These are phyloP conservation scores for Rhinolophus ferrumequinum DNA, from an alignment of 2,113 vertebrate genomes.

Conservation along the genomic window DNA sequence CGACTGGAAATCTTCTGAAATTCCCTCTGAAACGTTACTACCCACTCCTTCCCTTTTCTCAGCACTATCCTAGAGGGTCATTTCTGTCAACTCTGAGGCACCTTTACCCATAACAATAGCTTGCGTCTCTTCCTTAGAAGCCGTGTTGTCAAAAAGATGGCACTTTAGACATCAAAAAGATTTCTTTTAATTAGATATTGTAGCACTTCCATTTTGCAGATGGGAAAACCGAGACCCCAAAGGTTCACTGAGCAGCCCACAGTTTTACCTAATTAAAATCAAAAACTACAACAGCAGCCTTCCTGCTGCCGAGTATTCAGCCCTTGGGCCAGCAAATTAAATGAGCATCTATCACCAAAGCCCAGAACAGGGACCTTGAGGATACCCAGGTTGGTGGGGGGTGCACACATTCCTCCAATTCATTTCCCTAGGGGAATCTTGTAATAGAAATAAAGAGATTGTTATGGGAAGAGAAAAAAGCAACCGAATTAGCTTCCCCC, in stretches of 20 bases:
- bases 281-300: neutral
- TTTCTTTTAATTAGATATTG: neutral
- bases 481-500: neutral
- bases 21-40: neutral
- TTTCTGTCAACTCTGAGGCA: neutral
- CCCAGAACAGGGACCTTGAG: neutral
- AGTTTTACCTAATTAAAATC: neutral
- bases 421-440: conserved; percentile 11
- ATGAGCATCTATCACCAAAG: neutral
- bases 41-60: neutral
- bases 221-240: neutral
- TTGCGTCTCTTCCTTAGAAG: neutral
- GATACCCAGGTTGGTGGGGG: accelerated
- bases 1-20: neutral
- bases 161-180: neutral
- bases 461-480: neutral
- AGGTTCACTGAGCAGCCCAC: neutral
- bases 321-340: neutral
- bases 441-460: neutral
- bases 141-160: neutral
- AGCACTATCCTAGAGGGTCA: neutral
- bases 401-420: neutral
- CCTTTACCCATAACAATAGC: neutral
- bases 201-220: neutral
- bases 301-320: neutral